Conservation (phyloP, 1,140 invertebrate species). For the Bicyclus anynana region DNA sequence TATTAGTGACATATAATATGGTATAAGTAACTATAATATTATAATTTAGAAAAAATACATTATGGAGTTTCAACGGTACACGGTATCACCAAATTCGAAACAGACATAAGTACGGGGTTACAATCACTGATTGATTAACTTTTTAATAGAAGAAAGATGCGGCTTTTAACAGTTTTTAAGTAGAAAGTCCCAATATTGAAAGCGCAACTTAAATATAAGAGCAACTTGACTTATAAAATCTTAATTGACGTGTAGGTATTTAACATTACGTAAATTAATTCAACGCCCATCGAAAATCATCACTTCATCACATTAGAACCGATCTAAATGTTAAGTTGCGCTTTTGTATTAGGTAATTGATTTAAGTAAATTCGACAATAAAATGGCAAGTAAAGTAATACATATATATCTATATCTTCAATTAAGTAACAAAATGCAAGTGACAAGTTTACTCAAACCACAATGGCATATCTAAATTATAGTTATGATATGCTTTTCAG, state of each 20-base stretch:
- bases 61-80: conserved; percentile 25
- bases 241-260: neutral
- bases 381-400: no score
- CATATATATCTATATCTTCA: neutral
- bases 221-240: neutral
- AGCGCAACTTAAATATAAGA: neutral
- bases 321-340: no score
- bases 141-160: conserved; percentile 5
- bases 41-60: conserved; percentile 40
- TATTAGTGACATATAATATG: conserved; percentile 48
- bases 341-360: no score
- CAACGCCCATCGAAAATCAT: no score
- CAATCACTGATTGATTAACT: conserved; percentile 3
- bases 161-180: conserved; percentile 22
- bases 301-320: no score
- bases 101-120: conserved; percentile 15
- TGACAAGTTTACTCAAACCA: neutral
- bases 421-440: neutral
- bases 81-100: conserved; percentile 8
- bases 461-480: neutral
- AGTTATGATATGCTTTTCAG: neutral
- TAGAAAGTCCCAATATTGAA: neutral
- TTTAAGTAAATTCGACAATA: no score
- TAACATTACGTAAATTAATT: no score
- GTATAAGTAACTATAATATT: conserved; percentile 33